A percentile compares a stretch with the other conserved stretches of the same genome.
phyloP scores from a whole-genome alignment of 2,888 invertebrate species.

The Campoplex capitator region DNA sequence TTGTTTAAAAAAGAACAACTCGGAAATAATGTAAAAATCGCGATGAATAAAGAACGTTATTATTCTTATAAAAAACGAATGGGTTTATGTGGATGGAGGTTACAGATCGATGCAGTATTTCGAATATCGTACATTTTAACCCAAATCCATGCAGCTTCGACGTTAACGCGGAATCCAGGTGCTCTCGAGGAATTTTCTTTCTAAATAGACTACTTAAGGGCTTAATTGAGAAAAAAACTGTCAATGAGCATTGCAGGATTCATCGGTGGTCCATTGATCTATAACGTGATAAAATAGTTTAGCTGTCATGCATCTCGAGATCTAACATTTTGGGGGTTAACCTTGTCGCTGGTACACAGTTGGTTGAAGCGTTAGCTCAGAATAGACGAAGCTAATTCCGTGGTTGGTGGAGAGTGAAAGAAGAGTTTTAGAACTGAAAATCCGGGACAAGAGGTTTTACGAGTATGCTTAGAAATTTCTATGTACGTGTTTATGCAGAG shows the following conservation, averaged over 20 bases:
- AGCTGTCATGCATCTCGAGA: conserved; percentile 3
- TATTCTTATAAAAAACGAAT: not conserved
- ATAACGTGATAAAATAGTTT: not conserved
- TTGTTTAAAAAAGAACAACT: not conserved
- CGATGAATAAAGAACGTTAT: not conserved
- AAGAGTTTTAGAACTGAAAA: conserved; percentile 47
- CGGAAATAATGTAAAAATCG: not conserved
- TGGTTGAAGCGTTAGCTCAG: conserved; percentile 76
- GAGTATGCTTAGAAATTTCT: conserved; percentile 20
- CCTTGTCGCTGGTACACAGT: conserved; percentile 44
- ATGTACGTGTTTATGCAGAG: conserved; percentile 12
- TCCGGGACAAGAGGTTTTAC: conserved; percentile 34
- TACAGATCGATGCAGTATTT: not conserved
- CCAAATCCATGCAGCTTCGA: too few species aligned
- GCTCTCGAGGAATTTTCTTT: not conserved
- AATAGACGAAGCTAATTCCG: conserved; percentile 84
- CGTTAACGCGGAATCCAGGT: too few species aligned
- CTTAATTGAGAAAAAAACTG: not conserved
- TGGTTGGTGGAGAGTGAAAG: conserved; percentile 67
- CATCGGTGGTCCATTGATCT: not conserved
- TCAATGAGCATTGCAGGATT: not conserved
- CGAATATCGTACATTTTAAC: not conserved
- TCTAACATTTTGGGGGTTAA: conserved; percentile 38
- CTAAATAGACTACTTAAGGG: not conserved
- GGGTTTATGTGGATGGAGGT: not conserved